Percentiles rank a stretch among this genome's conserved stretches.
These are phyloP conservation scores for Thalassaphorura encarpata DNA, from an alignment of 1,140 invertebrate genomes.

Conservation along the genomic window DNA sequence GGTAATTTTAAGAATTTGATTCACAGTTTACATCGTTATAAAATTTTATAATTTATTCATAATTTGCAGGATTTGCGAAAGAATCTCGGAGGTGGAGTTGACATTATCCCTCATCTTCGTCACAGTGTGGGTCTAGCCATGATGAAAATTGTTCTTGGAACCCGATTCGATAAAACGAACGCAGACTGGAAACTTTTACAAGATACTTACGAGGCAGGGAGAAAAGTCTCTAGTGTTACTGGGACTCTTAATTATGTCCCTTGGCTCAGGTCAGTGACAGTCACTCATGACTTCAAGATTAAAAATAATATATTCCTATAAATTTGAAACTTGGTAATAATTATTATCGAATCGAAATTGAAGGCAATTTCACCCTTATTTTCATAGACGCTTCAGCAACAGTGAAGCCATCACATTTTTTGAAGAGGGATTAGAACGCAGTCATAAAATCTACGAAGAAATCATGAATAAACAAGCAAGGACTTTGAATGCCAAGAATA, in stretches of 20 bases:
- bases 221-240: conserved; percentile 64
- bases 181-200: conserved; percentile 61
- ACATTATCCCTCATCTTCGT: conserved; percentile 45
- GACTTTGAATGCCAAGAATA: conserved; percentile 34
- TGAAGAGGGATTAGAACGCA: conserved; percentile 41
- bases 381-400: neutral
- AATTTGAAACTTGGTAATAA: too few species aligned
- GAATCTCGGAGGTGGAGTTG: conserved; percentile 35
- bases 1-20: conserved; percentile 35
- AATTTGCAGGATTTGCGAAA: conserved; percentile 21
- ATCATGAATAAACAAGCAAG: conserved; percentile 48
- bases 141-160: conserved; percentile 64
- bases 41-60: neutral
- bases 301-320: too few species aligned
- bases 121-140: conserved; percentile 65
- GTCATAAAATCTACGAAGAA: conserved; percentile 57
- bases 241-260: conserved; percentile 73
- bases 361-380: too few species aligned
- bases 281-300: neutral
- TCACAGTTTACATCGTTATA: neutral
- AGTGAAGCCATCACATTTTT: too few species aligned
- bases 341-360: too few species aligned
- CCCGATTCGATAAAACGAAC: conserved; percentile 53
- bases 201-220: conserved; percentile 62
- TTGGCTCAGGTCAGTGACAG: conserved; percentile 53